Evolutionary conservation across 2,113 vertebrate genomes (phyloP), one percentile per base, ranked within the genome.

Genomic region (Mormyrus lacerda): DNA sequence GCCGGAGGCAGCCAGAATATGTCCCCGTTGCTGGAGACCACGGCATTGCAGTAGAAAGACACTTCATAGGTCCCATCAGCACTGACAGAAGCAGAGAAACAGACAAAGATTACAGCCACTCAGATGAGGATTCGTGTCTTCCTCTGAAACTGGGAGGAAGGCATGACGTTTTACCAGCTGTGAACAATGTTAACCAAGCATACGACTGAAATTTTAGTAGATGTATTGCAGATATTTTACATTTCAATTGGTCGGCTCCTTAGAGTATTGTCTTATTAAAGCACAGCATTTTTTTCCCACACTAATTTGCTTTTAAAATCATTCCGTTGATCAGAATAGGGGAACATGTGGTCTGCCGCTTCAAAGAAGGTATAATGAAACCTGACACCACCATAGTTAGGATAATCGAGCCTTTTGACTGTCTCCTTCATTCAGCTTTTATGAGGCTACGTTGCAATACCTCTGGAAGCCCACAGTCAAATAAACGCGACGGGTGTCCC

Each of bases 11-110:
- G 95, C 96, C 96, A 96, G 91, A 92, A 91, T 5, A 96, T 95
- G 89, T 96, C 95, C 0, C 96, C 96, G 0, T 95, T 96, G 93
- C 94, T 95, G 90, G 96, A 96, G 50, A 96, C 93, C 31, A 96
- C 91, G 0, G 94, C 95, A 9, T 96, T 97, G 83, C 93, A 96
- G 92, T 96, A 96, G 93, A 96, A 96, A 50, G 96, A 96, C 39
- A 96, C 96, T 93, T 97, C 95, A 15, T 96, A 97, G 45, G 95
- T 96, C 55, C 96, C 96, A 87, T 96, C 96, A 45, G 96, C 96
- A 92, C 96, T 97, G 90, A 90, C 17, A 48, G 6, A 88, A 19
- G 11, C 15, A 89, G 24, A 15, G 21, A 89, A 15, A 89, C 15
- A 84, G 19, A 39, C 17, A 53, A 3, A 55, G 19, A n/a, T 39